Evolutionary conservation across 2,888 invertebrate genomes (phyloP), one percentile per base, ranked within the genome.

Genomic region (Polietes domitor): DNA sequence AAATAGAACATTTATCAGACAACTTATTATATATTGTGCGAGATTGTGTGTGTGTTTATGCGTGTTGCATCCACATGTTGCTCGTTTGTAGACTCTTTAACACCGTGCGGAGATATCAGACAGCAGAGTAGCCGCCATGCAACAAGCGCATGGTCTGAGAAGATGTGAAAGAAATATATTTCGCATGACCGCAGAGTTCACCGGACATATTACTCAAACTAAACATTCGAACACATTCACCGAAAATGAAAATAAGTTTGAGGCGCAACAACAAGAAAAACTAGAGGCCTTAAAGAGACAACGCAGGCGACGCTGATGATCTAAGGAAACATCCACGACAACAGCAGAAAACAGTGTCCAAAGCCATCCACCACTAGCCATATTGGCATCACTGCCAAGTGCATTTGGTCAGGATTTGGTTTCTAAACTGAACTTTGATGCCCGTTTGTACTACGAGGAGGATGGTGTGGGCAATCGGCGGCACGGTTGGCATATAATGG

Each of bases 1-100:
- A 87, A 87, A 87, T 87, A 87, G 87, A 87, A 87, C 87, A 87
- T 87, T 87, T 87, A 87, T 87, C 87, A 87, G 87, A 43, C 84
- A 85, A 80, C 82, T 82, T 85, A 81, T 81, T 84, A 76, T 63
- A 47, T 47, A 78, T 80, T 70, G 24, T 50, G 28, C 12, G 19
- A 6, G 37, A 32, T 17, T 12, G 28, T 32, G 7, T 26, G 53
- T 68, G 68, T 50, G 19, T 47, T 17, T 63, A n/a, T 65, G 41
- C 68, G 43, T 41, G 61, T 61, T 81, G 53, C 37, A 61, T 65
- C 41, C 28, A 61, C 74, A 76, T 74, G 47, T 50, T 53, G 58
- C 55, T 50, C 17, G 37, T 26, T 63, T 65, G 68, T 61, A 68
- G 76, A 81, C 76, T 81, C 78, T 81, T 84, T 84, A 79, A 76